A percentile compares a stretch with the other conserved stretches of the same genome.
phyloP scores from a whole-genome alignment of 2,888 invertebrate species.

The Congeria kusceri region DNA sequence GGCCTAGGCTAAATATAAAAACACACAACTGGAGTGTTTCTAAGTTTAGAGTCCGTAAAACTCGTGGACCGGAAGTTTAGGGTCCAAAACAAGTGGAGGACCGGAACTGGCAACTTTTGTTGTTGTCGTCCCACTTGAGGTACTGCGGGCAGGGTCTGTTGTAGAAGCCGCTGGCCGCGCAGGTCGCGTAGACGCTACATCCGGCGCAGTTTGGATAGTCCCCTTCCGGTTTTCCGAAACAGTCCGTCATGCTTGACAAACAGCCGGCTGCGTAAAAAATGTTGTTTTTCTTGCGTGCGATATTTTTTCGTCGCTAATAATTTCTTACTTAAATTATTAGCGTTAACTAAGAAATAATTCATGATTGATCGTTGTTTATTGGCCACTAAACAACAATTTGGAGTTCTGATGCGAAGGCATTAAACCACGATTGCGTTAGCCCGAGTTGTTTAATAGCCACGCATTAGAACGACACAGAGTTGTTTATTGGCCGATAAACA shows the following conservation, averaged over 20 bases:
- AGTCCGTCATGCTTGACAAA: constrained; percentile 38
- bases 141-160: constrained; percentile 67
- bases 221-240: constrained; percentile 53
- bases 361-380: too few relatives aligned
- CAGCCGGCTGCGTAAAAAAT: too few relatives aligned
- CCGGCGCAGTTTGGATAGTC: constrained; percentile 72
- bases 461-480: too few relatives aligned
- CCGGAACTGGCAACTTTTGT: constrained; percentile 65
- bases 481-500: too few relatives aligned
- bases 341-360: too few relatives aligned
- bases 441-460: too few relatives aligned
- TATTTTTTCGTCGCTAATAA: too few relatives aligned
- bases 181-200: constrained; percentile 70
- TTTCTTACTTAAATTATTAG: too few relatives aligned
- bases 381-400: too few relatives aligned
- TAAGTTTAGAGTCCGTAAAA: background rate
- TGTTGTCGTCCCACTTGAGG: constrained; percentile 71
- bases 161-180: constrained; percentile 66
- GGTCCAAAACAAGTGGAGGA: constrained; percentile 69
- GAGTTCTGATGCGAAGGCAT: too few relatives aligned
- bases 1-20: background rate
- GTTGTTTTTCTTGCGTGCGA: too few relatives aligned
- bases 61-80: constrained; percentile 7
- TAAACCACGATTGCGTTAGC: too few relatives aligned
- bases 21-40: background rate